Conservation (phyloP, 2,797 vertebrate genomes). For the Myotis findleyi region DNA sequence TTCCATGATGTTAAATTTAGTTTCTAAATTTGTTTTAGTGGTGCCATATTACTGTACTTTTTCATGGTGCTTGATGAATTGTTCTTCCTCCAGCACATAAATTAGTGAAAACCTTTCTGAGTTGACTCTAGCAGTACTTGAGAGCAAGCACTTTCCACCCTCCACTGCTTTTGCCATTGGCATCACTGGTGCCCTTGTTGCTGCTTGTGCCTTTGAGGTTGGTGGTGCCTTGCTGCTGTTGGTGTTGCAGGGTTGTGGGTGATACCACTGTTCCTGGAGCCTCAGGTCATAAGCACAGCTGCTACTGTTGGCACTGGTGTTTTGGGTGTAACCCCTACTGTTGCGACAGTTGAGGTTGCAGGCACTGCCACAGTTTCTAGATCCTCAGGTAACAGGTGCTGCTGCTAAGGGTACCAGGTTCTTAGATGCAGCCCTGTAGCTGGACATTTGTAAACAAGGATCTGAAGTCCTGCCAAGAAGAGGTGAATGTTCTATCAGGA, state of each 20-base stretch:
- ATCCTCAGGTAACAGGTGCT: too few relatives aligned
- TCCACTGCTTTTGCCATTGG: background rate
- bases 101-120: background rate
- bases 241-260: background rate
- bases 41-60: background rate
- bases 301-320: background rate
- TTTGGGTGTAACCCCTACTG: background rate
- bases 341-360: background rate
- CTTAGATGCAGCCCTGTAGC: background rate
- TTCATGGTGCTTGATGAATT: background rate
- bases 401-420: background rate
- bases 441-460: too few relatives aligned
- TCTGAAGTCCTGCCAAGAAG: too few relatives aligned
- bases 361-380: background rate
- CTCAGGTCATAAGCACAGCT: background rate
- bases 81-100: background rate
- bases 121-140: background rate
- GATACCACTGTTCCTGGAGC: background rate
- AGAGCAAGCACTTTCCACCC: background rate
- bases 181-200: background rate
- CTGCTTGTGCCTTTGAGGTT: background rate
- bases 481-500: too few relatives aligned
- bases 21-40: background rate
- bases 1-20: background rate
- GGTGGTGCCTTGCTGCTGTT: background rate